Percentiles rank a stretch among this genome's conserved stretches.
phyloP scores from a whole-genome alignment of 2,797 vertebrate genomes.

The Channa striata region DNA sequence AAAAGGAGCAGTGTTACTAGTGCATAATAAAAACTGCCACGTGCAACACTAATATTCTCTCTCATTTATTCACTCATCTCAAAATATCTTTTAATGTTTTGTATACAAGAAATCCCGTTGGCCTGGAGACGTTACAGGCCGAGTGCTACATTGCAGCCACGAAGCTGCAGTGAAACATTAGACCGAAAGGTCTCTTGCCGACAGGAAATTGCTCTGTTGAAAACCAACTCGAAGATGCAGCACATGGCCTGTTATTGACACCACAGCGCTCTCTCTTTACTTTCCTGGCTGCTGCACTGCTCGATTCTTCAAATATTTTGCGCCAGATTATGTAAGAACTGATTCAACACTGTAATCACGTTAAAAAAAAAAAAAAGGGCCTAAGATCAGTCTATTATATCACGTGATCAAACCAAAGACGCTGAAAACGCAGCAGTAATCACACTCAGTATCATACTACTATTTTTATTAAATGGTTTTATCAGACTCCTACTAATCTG shows the following conservation, averaged over 20 bases:
- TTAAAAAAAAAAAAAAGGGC: slow-evolving; percentile 9
- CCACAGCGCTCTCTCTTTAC: slow-evolving; percentile 6
- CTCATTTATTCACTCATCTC: too few relatives aligned
- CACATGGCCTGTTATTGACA: slow-evolving; percentile 20
- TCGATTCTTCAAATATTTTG: background rate
- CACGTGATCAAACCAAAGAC: background rate
- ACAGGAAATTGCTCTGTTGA: slow-evolving; percentile 19
- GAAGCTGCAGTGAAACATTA: slow-evolving; percentile 11
- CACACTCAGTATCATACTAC: too few relatives aligned
- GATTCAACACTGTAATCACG: slow-evolving; percentile 36
- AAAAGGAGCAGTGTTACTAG: background rate
- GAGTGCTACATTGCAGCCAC: background rate
- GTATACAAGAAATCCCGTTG: background rate
- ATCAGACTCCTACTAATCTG: slow-evolving; percentile 16
- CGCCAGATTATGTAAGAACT: slow-evolving; percentile 12
- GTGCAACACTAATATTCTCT: too few relatives aligned
- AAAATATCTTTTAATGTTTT: background rate
- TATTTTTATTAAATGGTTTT: too few relatives aligned
- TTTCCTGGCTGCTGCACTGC: background rate
- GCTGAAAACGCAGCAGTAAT: background rate
- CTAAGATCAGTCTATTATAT: slow-evolving; percentile 1
- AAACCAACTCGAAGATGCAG: slow-evolving; percentile 17
- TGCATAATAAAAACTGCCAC: too few relatives aligned
- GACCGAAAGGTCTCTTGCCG: background rate
- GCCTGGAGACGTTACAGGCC: background rate